phyloP scores from a whole-genome alignment of 2,113 vertebrate genomes.

The Siniperca knerii region DNA sequence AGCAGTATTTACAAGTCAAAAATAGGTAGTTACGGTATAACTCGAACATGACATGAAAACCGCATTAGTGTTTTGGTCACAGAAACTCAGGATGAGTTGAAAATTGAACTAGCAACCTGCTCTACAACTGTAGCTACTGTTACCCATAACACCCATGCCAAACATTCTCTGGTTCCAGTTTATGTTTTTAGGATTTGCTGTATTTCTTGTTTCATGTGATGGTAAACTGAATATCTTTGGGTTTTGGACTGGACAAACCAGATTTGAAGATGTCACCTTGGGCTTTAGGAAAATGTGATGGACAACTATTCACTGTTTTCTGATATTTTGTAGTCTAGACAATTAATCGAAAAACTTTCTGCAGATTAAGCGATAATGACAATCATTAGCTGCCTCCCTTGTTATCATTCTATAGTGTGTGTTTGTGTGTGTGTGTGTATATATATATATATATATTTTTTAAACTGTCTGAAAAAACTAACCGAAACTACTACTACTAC shows the following conservation, averaged over 20 bases:
- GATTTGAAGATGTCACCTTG: neutral
- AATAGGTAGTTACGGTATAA: neutral
- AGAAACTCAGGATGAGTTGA: too few species aligned
- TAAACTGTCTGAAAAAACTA: neutral
- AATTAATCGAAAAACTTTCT: too few species aligned
- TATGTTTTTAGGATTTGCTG: neutral
- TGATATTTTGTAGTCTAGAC: neutral
- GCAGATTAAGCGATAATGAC: too few species aligned
- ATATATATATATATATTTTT: too few species aligned
- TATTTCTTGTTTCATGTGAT: neutral
- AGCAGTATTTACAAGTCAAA: too few species aligned
- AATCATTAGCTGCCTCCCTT: too few species aligned
- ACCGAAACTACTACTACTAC: too few species aligned
- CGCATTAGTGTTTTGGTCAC: neutral
- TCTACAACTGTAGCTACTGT: neutral
- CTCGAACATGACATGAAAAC: neutral
- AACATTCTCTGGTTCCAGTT: neutral
- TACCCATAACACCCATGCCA: too few species aligned
- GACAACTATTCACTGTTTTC: neutral
- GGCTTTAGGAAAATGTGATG: neutral
- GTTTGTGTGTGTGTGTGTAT: too few species aligned
- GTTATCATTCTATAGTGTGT: too few species aligned
- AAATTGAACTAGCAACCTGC: too few species aligned
- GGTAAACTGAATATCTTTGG: neutral
- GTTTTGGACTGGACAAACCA: neutral